phyloP scores from a whole-genome alignment of 1,140 invertebrate species.

The Zaprionus inermis region DNA sequence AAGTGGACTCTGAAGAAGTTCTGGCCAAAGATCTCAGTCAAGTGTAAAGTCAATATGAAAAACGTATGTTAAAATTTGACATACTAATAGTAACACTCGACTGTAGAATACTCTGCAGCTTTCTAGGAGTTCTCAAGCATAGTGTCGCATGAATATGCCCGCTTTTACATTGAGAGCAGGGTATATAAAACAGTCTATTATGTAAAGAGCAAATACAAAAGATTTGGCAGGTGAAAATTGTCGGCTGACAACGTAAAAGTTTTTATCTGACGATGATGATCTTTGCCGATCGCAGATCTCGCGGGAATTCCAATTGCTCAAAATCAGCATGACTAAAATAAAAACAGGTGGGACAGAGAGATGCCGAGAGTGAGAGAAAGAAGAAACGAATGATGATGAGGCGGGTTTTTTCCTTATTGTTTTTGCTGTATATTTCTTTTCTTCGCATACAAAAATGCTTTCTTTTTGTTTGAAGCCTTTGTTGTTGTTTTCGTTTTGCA shows the following conservation, averaged over 20 bases:
- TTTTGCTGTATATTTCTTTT: constrained; percentile 49
- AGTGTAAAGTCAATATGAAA: constrained; percentile 62
- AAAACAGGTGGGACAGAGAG: constrained; percentile 39
- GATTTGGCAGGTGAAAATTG: constrained; percentile 40
- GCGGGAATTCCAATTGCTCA: constrained; percentile 74
- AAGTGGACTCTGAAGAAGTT: constrained; percentile 43
- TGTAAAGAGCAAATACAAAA: constrained; percentile 47
- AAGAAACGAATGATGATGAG: constrained; percentile 19
- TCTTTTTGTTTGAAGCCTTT: constrained; percentile 55
- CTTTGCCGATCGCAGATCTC: constrained; percentile 33
- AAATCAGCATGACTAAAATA: constrained; percentile 78
- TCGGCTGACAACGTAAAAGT: constrained; percentile 57
- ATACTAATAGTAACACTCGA: neutral
- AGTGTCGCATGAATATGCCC: neutral
- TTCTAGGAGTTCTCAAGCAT: neutral
- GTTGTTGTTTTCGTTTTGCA: constrained; percentile 19
- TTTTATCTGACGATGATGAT: constrained; percentile 66
- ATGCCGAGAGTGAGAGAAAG: neutral
- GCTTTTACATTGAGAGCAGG: neutral
- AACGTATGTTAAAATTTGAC: constrained; percentile 61
- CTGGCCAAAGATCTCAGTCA: constrained; percentile 26
- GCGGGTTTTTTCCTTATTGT: constrained; percentile 49
- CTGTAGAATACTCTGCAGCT: neutral
- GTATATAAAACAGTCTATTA: constrained; percentile 31
- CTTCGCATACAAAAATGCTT: constrained; percentile 43